These are phyloP conservation scores for Hymenopus coronatus DNA, from an alignment of 2,888 invertebrate species.

Conservation along the genomic window DNA sequence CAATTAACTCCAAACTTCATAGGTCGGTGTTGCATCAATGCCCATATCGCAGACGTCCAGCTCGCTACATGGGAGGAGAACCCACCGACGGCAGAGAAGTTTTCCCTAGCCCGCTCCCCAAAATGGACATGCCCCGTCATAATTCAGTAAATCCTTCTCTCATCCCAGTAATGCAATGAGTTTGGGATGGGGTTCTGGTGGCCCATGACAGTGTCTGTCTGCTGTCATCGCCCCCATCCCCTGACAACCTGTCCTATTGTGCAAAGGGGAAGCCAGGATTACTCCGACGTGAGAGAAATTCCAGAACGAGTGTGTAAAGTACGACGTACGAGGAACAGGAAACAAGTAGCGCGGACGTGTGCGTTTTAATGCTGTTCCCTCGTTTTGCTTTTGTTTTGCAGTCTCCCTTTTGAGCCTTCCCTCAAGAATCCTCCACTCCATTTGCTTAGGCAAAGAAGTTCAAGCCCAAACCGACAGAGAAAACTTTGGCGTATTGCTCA, in stretches of 20 bases:
- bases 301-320: background rate
- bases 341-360: background rate
- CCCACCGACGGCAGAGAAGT: background rate
- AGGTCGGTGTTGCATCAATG: background rate
- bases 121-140: slow-evolving; percentile 7
- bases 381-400: background rate
- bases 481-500: too few relatives aligned
- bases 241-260: background rate
- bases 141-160: background rate
- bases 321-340: background rate
- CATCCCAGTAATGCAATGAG: slow-evolving; percentile 5
- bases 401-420: background rate
- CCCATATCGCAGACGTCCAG: background rate
- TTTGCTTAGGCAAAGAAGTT: background rate
- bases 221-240: background rate
- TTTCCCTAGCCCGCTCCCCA: background rate
- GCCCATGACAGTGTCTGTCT: slow-evolving; percentile 7
- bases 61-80: background rate
- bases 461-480: too few relatives aligned
- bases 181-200: background rate
- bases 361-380: background rate
- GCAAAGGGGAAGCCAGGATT: background rate
- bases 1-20: background rate
- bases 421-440: background rate
- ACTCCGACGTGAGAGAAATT: background rate